phyloP scores from a whole-genome alignment of 2,888 invertebrate species.

The Drosophila anomelani region DNA sequence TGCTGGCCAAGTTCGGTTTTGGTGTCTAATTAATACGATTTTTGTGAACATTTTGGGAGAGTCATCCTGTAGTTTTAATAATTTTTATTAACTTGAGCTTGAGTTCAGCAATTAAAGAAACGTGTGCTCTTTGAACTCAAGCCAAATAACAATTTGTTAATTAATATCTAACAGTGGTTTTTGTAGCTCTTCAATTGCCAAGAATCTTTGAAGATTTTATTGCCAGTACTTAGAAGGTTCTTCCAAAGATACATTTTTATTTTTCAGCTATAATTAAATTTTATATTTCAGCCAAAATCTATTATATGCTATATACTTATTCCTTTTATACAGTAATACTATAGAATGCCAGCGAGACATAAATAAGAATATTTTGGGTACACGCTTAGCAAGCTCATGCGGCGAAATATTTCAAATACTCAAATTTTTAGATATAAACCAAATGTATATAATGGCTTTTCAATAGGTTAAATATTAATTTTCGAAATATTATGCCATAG shows the following conservation, averaged over 20 bases:
- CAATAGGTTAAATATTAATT: neutral
- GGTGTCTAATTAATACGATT: neutral
- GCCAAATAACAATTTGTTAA: neutral
- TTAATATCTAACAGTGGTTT: neutral
- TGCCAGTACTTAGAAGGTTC: neutral
- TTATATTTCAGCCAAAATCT: neutral
- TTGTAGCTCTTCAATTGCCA: neutral
- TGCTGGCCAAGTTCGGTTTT: slow-evolving; percentile 5
- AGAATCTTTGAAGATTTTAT: slow-evolving; percentile 3
- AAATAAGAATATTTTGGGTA: slow-evolving; percentile 1
- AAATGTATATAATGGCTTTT: neutral
- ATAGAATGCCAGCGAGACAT: neutral
- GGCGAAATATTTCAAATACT: neutral
- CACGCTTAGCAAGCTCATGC: slow-evolving; percentile 3
- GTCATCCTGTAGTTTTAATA: neutral
- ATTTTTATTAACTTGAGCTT: neutral
- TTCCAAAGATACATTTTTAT: neutral
- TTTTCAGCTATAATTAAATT: neutral
- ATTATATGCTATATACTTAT: neutral
- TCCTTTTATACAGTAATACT: slow-evolving; percentile 9
- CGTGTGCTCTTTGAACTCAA: neutral
- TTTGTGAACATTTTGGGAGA: neutral
- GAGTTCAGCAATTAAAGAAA: neutral
- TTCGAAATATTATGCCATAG: neutral
- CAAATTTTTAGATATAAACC: neutral